A percentile compares a stretch with the other conserved stretches of the same genome.
phyloP scores from a whole-genome alignment of 2,113 vertebrate species.

The Syngnathoides biaculeatus region DNA sequence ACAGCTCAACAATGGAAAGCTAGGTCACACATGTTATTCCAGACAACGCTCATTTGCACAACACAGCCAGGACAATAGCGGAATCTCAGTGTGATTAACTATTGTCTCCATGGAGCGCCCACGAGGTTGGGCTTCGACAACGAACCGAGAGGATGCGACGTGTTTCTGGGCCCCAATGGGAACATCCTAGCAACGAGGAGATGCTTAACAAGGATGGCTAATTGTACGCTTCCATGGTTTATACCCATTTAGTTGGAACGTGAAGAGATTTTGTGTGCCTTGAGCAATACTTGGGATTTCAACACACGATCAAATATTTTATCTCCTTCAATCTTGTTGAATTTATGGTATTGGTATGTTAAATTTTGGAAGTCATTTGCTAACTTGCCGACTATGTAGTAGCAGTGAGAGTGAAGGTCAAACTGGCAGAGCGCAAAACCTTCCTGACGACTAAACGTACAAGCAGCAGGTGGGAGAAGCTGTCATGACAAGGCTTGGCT shows the following conservation, averaged over 20 bases:
- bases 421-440: neutral
- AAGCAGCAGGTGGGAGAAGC: no score
- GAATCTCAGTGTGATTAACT: neutral
- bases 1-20: neutral
- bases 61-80: neutral
- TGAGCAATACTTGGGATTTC: neutral
- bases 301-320: neutral
- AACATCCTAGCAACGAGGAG: slow-evolving; percentile 41
- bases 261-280: neutral
- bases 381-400: neutral
- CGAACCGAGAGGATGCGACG: slow-evolving; percentile 18
- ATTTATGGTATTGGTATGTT: neutral
- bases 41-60: neutral
- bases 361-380: no score
- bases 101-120: slow-evolving; percentile 7
- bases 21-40: neutral
- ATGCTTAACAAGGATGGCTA: slow-evolving; percentile 18
- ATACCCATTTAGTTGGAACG: neutral
- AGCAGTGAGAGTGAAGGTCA: neutral
- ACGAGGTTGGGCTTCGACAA: slow-evolving; percentile 16
- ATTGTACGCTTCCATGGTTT: slow-evolving; percentile 6
- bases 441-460: neutral
- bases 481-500: no score
- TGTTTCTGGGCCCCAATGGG: slow-evolving; percentile 14
- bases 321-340: neutral